phyloP scores from a whole-genome alignment of 2,888 invertebrate genomes.

The Limnephilus auricula region DNA sequence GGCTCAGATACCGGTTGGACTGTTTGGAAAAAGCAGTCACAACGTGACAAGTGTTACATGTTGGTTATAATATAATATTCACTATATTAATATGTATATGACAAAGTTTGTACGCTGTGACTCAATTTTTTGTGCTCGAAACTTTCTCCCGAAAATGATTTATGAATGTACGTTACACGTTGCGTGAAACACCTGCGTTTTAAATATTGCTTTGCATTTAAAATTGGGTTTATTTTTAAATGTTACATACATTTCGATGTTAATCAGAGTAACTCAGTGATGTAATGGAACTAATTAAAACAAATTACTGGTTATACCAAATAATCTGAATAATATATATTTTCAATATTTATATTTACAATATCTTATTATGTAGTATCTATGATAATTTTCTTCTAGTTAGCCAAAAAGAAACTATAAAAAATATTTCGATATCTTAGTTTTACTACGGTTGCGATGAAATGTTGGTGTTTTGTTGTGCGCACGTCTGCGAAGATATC shows the following conservation, averaged over 20 bases:
- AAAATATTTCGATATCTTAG: no score
- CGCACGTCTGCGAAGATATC: no score
- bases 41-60: not conserved
- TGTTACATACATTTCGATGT: not conserved
- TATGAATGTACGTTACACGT: slow-evolving; percentile 6
- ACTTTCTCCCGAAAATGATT: slow-evolving; percentile 33
- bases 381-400: no score
- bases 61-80: not conserved
- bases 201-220: not conserved
- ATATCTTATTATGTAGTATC: no score
- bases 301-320: not conserved
- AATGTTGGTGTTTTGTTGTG: no score
- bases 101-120: not conserved
- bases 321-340: not conserved
- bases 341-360: no score
- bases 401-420: no score
- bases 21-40: not conserved
- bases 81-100: not conserved
- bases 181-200: slow-evolving; percentile 2
- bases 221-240: not conserved
- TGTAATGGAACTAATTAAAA: not conserved
- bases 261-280: not conserved
- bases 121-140: slow-evolving; percentile 24
- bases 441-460: no score
- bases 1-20: slow-evolving; percentile 6